A percentile compares a stretch with the other conserved stretches of the same genome.
Evolutionary conservation across 1,140 invertebrate species (phyloP).

Genomic region (Drosophila repleta): DNA sequence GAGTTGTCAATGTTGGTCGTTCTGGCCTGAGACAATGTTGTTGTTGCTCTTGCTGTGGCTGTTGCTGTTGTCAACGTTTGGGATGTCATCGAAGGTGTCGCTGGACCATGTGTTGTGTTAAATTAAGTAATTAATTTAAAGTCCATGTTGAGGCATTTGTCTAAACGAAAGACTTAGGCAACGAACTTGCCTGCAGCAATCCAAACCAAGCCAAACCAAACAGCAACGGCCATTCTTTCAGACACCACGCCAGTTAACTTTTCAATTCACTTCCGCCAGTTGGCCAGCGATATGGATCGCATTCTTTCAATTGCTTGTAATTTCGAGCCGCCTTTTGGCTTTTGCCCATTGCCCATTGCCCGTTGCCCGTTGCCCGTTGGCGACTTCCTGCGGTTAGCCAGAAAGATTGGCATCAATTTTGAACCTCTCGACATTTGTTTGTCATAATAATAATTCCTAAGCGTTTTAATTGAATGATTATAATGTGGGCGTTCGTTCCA

Average conservation of each 20-base stretch:
- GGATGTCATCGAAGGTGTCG: conserved; percentile 70
- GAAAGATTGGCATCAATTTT: conserved; percentile 71
- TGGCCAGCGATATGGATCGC: conserved; percentile 50
- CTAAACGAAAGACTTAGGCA: conserved; percentile 74
- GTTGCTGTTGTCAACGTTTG: conserved; percentile 45
- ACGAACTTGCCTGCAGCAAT: conserved; percentile 57
- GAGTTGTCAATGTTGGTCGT: conserved; percentile 69
- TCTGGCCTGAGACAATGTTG: conserved; percentile 44
- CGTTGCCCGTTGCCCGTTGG: not conserved
- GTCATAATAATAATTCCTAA: conserved; percentile 78
- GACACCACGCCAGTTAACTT: conserved; percentile 52
- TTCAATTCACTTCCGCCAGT: conserved; percentile 69
- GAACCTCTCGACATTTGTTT: conserved; percentile 68
- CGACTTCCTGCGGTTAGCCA: conserved; percentile 63
- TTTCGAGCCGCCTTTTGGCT: conserved; percentile 39
- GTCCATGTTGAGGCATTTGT: conserved; percentile 76
- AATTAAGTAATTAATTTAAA: conserved; percentile 83
- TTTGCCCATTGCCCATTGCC: too few species aligned
- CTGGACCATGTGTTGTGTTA: conserved; percentile 72
- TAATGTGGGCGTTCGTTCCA: conserved; percentile 62
- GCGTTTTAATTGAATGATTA: conserved; percentile 81
- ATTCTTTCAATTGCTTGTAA: conserved; percentile 69
- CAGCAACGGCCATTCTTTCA: conserved; percentile 27
- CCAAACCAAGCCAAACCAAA: too few species aligned
- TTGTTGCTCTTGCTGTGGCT: conserved; percentile 68